Evolutionary conservation across 2,888 invertebrate genomes (phyloP).

Genomic region (Lasius fuliginosus): DNA sequence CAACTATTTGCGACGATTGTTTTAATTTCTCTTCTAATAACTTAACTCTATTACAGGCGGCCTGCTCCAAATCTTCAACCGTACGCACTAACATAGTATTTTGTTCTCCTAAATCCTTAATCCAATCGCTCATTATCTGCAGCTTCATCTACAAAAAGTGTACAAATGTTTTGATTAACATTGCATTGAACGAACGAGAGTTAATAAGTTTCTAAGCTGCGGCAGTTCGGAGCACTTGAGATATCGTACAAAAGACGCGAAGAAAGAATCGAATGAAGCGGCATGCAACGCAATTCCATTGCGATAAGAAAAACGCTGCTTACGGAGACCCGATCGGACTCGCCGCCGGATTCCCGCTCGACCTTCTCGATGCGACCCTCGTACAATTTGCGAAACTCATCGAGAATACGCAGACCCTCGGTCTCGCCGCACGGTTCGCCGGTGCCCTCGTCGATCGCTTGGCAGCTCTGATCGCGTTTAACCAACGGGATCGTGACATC

Average conservation of each 20-base stretch:
- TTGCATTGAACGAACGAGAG: background rate
- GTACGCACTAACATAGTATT: constrained; percentile 90
- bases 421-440: constrained; percentile 77
- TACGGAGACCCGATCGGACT: constrained; percentile 75
- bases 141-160: constrained; percentile 88
- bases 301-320: constrained; percentile 51
- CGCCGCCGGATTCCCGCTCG: constrained; percentile 83
- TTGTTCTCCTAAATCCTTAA: constrained; percentile 90
- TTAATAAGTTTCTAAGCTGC: background rate
- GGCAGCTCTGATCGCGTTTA: constrained; percentile 62
- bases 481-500: constrained; percentile 32
- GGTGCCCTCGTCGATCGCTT: constrained; percentile 70
- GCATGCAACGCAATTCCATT: background rate
- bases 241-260: background rate
- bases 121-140: constrained; percentile 89
- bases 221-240: background rate
- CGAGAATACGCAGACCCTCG: constrained; percentile 86
- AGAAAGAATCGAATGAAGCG: background rate
- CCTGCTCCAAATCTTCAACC: constrained; percentile 90
- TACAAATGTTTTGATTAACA: background rate
- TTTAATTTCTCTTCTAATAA: constrained; percentile 87
- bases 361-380: constrained; percentile 88
- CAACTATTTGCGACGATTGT: constrained; percentile 85
- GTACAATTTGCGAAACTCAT: constrained; percentile 89
- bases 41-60: constrained; percentile 88